phyloP scores from a whole-genome alignment of 2,888 invertebrate genomes.

The Drosophila leonis region DNA sequence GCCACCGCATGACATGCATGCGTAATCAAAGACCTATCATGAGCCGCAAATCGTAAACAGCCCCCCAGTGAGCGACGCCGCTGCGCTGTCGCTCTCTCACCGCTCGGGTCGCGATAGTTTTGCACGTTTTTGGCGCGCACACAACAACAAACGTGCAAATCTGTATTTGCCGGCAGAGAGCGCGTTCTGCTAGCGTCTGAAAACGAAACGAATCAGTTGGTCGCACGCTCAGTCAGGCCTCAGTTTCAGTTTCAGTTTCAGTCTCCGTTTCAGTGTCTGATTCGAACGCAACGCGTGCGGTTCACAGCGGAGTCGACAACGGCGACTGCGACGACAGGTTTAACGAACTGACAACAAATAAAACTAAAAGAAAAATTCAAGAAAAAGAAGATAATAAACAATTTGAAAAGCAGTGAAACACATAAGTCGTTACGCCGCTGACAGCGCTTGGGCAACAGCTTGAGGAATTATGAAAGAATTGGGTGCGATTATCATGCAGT shows the following conservation, averaged over 20 bases:
- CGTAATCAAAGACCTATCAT: neutral
- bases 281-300: conserved; percentile 69
- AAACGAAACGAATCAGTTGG: conserved; percentile 35
- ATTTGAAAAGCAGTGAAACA: conserved; percentile 21
- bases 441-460: conserved; percentile 31
- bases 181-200: conserved; percentile 11
- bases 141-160: conserved; percentile 45
- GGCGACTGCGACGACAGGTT: conserved; percentile 23
- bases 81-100: conserved; percentile 38
- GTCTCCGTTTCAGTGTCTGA: conserved; percentile 47
- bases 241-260: conserved; percentile 16
- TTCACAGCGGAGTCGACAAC: conserved; percentile 38
- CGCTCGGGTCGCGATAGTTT: conserved; percentile 15
- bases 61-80: conserved; percentile 24
- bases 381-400: conserved; percentile 32
- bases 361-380: neutral
- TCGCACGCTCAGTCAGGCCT: conserved; percentile 26
- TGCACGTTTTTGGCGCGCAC: conserved; percentile 71
- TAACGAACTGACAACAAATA: conserved; percentile 44
- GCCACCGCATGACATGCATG: conserved; percentile 8
- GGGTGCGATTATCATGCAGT: conserved; percentile 48
- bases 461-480: conserved; percentile 67
- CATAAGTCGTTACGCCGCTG: conserved; percentile 14
- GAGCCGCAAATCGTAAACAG: neutral
- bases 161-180: conserved; percentile 63